Conservation (phyloP, 2,797 vertebrate genomes). For the Malurus splendens region DNA sequence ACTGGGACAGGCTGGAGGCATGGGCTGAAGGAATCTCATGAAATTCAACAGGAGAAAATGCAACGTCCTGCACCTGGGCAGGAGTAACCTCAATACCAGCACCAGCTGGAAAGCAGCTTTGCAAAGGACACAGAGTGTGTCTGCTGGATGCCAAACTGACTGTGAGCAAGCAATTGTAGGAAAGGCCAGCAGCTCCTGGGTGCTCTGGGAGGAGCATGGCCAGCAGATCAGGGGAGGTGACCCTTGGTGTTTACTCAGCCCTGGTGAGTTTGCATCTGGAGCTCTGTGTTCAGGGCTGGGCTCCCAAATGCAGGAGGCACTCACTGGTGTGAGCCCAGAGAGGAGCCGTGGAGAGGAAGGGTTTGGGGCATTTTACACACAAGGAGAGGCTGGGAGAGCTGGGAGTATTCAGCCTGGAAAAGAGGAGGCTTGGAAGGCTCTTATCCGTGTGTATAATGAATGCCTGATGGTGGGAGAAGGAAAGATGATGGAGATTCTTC, state of each 20-base stretch:
- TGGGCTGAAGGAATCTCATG: background rate
- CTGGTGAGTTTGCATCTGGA: background rate
- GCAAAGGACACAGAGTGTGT: background rate
- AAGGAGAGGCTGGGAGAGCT: background rate
- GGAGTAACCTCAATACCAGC: background rate
- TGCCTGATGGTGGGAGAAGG: background rate
- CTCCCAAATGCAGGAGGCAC: accelerated
- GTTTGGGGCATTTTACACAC: background rate
- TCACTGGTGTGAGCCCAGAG: background rate
- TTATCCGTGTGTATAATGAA: too few relatives aligned
- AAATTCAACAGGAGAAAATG: background rate
- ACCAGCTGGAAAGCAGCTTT: background rate
- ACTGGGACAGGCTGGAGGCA: background rate
- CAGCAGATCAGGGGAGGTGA: background rate
- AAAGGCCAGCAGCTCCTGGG: background rate
- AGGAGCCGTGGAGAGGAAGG: background rate
- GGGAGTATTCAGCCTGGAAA: background rate
- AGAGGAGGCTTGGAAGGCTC: background rate
- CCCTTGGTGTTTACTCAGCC: background rate
- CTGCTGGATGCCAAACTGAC: background rate
- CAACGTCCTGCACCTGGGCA: background rate
- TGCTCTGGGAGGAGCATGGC: background rate
- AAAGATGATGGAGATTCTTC: background rate
- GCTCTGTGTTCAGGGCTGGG: background rate
- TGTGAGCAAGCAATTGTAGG: background rate